These are phyloP conservation scores for Antedon bifida DNA, from an alignment of 35 echinoderm and acorn worm genomes.

Conservation along the genomic window DNA sequence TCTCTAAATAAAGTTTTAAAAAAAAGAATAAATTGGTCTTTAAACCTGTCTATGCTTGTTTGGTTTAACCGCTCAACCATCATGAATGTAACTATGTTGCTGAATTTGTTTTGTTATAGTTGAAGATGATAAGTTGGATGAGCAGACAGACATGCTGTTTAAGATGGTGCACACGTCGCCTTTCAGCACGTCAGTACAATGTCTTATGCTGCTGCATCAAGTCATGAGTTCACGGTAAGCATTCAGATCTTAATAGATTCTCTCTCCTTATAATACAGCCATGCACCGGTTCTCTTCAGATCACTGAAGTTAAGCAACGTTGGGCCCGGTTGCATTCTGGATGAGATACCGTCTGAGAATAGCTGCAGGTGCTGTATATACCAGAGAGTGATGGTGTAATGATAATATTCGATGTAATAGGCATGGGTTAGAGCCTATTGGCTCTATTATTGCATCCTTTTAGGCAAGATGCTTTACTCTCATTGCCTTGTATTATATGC, in stretches of 20 bases:
- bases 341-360: not conserved
- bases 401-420: too few species aligned
- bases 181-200: conserved; percentile 65
- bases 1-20: too few species aligned
- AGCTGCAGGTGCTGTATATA: not conserved
- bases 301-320: too few species aligned
- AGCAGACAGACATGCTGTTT: conserved; percentile 63
- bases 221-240: conserved; percentile 62
- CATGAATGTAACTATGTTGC: too few species aligned
- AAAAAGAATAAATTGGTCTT: too few species aligned
- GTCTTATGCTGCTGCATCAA: conserved; percentile 73
- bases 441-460: not conserved
- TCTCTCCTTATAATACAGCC: not conserved
- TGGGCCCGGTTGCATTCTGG: too few species aligned
- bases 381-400: too few species aligned
- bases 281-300: too few species aligned
- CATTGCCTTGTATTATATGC: too few species aligned
- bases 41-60: too few species aligned
- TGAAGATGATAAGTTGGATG: conserved; percentile 72
- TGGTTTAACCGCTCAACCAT: too few species aligned
- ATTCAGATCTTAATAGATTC: not conserved
- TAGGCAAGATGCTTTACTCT: too few species aligned
- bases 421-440: not conserved
- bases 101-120: conserved; percentile 14
- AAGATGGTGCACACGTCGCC: conserved; percentile 59